These are phyloP conservation scores for Siderastrea siderea DNA, from an alignment of 92 coral and sea anemone genomes.

Conservation along the genomic window DNA sequence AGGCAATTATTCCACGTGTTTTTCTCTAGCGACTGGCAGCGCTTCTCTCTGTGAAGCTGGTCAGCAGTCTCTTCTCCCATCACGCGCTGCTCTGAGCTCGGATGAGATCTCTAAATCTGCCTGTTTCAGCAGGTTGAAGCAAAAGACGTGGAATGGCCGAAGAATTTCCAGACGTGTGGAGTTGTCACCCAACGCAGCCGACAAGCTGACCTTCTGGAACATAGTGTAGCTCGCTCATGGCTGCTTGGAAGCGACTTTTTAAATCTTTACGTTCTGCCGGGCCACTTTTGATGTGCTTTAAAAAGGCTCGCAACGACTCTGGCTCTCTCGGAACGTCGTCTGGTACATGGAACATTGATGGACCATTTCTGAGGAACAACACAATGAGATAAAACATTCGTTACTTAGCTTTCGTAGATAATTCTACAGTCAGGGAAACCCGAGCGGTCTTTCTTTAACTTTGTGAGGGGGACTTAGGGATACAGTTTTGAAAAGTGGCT, in stretches of 20 bases:
- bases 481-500: no score
- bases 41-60: conserved; percentile 1
- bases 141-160: conserved; percentile 28
- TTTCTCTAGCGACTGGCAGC: not conserved
- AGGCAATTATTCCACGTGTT: not conserved
- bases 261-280: not conserved
- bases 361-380: no score
- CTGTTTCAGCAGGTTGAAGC: conserved; percentile 8
- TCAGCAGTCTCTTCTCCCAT: not conserved
- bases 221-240: no score
- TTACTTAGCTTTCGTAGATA: not conserved
- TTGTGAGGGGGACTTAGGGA: no score
- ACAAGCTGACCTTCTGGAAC: conserved; percentile 15
- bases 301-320: no score
- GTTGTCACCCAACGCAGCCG: not conserved
- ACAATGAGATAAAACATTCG: no score
- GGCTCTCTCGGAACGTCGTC: no score
- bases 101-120: not conserved
- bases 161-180: not conserved
- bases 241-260: not conserved
- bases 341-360: no score
- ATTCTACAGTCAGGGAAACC: not conserved
- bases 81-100: conserved; percentile 5
- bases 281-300: no score
- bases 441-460: no score